Evolutionary conservation across 1,140 invertebrate species (phyloP).

Genomic region (Drosophila lacteicornis): DNA sequence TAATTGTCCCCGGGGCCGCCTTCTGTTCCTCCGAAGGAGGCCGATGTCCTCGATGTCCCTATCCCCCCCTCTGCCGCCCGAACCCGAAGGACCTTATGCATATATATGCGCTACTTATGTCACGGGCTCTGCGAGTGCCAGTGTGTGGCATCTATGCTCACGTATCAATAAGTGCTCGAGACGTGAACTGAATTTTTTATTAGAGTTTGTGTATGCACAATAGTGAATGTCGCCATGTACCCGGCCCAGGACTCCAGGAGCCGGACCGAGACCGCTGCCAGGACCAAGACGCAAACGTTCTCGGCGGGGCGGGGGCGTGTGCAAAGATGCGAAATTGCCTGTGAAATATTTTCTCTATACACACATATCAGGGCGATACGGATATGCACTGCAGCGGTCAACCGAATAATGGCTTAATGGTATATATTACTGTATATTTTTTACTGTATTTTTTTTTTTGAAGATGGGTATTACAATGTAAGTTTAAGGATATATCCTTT

Average conservation of each 20-base stretch:
- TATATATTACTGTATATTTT: neutral
- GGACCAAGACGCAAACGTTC: conserved; percentile 45
- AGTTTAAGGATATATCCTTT: no score
- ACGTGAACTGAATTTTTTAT: conserved; percentile 81
- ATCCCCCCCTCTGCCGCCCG: neutral
- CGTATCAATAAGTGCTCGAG: conserved; percentile 81
- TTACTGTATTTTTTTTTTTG: no score
- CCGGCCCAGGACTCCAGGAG: conserved; percentile 10
- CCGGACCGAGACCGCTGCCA: conserved; percentile 18
- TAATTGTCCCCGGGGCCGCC: conserved; percentile 47
- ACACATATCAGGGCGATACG: conserved; percentile 18
- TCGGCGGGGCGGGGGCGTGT: conserved; percentile 32
- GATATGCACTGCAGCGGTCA: conserved; percentile 14
- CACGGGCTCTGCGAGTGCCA: conserved; percentile 20
- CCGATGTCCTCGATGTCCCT: conserved; percentile 21
- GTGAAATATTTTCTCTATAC: conserved; percentile 70
- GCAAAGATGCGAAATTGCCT: conserved; percentile 73
- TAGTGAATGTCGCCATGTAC: conserved; percentile 51
- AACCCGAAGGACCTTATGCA: conserved; percentile 55
- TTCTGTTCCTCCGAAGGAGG: neutral
- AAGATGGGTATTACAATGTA: no score
- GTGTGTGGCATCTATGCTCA: conserved; percentile 74
- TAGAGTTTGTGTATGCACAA: conserved; percentile 68
- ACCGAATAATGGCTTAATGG: neutral
- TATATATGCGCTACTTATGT: conserved; percentile 75